Conservation (phyloP, 2,113 vertebrate species). For the Nanorana parkeri region DNA sequence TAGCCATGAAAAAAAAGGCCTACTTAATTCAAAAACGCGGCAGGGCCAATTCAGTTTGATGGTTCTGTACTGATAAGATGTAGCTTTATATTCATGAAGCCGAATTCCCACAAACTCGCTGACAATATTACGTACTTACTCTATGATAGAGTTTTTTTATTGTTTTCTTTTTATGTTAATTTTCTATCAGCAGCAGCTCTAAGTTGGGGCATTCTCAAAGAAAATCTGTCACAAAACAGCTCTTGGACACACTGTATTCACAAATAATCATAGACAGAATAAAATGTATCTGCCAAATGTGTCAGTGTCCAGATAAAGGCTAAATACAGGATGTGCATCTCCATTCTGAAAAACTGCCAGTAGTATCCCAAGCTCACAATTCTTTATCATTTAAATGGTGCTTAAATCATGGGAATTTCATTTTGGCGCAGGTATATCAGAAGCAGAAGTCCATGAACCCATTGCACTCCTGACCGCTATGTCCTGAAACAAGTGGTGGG, state of each 20-base stretch:
- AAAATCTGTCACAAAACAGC: not conserved
- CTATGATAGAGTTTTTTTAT: slow-evolving; percentile 1
- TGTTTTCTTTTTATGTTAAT: not conserved
- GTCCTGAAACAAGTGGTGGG: no score
- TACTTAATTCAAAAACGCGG: slow-evolving; percentile 1
- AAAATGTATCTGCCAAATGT: no score
- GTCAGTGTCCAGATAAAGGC: no score
- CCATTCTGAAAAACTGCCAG: no score
- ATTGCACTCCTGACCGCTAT: no score
- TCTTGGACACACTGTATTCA: not conserved
- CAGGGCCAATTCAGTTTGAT: slow-evolving; percentile 13
- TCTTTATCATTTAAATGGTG: no score
- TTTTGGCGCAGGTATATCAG: no score
- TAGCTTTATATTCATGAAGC: slow-evolving; percentile 43
- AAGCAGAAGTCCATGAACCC: no score
- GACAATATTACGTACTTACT: slow-evolving; percentile 18
- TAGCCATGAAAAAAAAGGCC: slow-evolving; percentile 3
- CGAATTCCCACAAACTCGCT: not conserved
- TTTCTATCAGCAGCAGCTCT: not conserved
- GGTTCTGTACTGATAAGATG: slow-evolving; percentile 24
- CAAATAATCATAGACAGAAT: no score
- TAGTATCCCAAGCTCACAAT: no score
- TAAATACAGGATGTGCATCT: no score
- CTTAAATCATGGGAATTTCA: no score
- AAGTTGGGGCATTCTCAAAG: not conserved